Conservation (phyloP, 1,140 invertebrate species). For the Chironomus tepperi region DNA sequence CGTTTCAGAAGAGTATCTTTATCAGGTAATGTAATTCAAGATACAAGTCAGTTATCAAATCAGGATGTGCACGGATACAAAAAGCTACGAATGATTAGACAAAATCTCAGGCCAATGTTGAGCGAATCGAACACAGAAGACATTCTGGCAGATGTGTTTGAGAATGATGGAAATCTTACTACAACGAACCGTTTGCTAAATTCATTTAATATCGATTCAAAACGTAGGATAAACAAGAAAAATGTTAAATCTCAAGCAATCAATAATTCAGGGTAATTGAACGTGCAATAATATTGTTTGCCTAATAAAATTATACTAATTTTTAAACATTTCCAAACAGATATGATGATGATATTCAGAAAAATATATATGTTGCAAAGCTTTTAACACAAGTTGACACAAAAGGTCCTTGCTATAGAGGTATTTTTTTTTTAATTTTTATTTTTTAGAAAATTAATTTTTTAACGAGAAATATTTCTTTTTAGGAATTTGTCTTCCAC, state of each 20-base stretch:
- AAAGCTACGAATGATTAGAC: conserved; percentile 62
- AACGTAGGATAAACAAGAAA: conserved; percentile 33
- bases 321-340: neutral
- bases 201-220: conserved; percentile 27
- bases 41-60: conserved; percentile 42
- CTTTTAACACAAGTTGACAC: conserved; percentile 31
- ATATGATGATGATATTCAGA: conserved; percentile 18
- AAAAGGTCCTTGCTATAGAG: conserved; percentile 37
- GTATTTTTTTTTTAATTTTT: conserved; percentile 24
- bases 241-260: conserved; percentile 34
- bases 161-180: conserved; percentile 31
- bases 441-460: neutral
- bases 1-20: conserved; percentile 34
- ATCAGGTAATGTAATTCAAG: conserved; percentile 27
- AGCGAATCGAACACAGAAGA: conserved; percentile 36
- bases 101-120: conserved; percentile 48
- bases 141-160: conserved; percentile 31
- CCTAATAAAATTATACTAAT: neutral
- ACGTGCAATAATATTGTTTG: neutral
- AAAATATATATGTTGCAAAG: conserved; percentile 17
- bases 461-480: conserved; percentile 44
- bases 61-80: conserved; percentile 72
- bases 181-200: neutral
- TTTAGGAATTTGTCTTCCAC: conserved; percentile 71
- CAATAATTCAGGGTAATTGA: conserved; percentile 18